Evolutionary conservation across 2,113 vertebrate species (phyloP).

Genomic region (Asarcornis scutulata): DNA sequence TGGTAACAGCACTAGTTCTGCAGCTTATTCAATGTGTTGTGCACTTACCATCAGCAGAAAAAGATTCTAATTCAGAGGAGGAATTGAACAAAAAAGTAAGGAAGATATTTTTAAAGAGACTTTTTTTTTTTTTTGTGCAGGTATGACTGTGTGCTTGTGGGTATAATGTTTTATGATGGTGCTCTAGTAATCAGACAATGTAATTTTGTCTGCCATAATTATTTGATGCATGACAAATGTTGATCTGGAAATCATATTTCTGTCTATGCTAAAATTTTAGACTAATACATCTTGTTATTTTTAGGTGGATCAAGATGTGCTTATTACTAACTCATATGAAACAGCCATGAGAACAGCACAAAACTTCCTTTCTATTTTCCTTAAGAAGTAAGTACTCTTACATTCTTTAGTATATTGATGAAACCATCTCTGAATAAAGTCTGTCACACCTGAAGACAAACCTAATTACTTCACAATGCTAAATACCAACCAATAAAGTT

Average conservation of each 20-base stretch:
- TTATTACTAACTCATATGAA: slow-evolving; percentile 98
- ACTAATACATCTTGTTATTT: slow-evolving; percentile 43
- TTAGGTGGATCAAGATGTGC: slow-evolving; percentile 95
- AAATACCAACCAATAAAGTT: not conserved
- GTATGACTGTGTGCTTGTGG: rapidly evolving
- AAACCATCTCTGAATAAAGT: not conserved
- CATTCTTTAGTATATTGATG: not conserved
- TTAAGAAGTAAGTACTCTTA: slow-evolving; percentile 91
- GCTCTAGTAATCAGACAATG: not conserved
- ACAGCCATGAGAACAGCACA: slow-evolving; percentile 99
- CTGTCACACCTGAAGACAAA: not conserved
- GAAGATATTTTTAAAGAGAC: not conserved
- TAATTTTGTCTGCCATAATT: not conserved
- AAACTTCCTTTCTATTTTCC: slow-evolving; percentile 98
- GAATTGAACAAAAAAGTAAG: slow-evolving; percentile 93
- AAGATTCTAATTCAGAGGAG: slow-evolving; percentile 85
- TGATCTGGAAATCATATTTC: not conserved
- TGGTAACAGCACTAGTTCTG: slow-evolving; percentile 96
- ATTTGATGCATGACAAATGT: not conserved
- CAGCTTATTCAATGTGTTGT: slow-evolving; percentile 99
- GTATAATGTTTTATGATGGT: not conserved
- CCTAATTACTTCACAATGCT: not conserved
- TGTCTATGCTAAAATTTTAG: not conserved
- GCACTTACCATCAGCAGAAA: slow-evolving; percentile 89
- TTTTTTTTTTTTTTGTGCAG: not conserved